Evolutionary conservation across 1,140 invertebrate genomes (phyloP), one percentile per base, ranked within the genome.

Genomic region (Trinorchestia longiramus): DNA sequence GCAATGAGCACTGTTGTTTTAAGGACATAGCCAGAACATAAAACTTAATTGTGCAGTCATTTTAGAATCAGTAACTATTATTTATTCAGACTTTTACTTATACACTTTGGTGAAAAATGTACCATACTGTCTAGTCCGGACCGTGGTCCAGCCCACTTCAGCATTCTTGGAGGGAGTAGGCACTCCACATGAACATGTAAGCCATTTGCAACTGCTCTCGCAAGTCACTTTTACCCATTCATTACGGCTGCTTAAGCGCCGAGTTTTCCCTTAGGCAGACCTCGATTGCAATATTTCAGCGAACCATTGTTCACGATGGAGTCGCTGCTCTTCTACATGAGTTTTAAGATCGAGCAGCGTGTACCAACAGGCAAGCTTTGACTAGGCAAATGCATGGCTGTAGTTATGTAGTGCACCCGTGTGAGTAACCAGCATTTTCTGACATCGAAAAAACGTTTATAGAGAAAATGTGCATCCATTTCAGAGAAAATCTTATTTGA

Each of bases 121-220:
- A 28, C 62, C 62, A 77, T 77, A 77, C 62, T 28, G 62, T 36
- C 62, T 11, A 77, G 47, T 53, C 19, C 6, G 47, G 19, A 53
- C 47, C 19, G 19, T 53, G 47, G 62, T 28, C 15, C 62, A 77
- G 62, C 62, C 28, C 62, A 11, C 62, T 36, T 77, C 62, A 77
- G 62, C 43, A 41, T 4, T 90, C 88, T 36, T 43, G 88, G 6
- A 41, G 88, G 88, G 88, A 43, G n/a, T 36, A 90, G 88, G 41
- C 43, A 90, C 41, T 15, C 88, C 43, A 15, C 43, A 40, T 42
- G 92, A 44, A 47, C 92, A 94, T 94, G 92, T 94, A 94, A 44
- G 44, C 92, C 92, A 94, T 94, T 94, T 94, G 92, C 92, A 94
- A 94, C 92, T 94, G 92, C 92, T 94, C 92, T 94, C 92, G 92